Evolutionary conservation across 2,113 vertebrate genomes (phyloP), one percentile per base, ranked within the genome.

Genomic region (Dipodomys spectabilis): DNA sequence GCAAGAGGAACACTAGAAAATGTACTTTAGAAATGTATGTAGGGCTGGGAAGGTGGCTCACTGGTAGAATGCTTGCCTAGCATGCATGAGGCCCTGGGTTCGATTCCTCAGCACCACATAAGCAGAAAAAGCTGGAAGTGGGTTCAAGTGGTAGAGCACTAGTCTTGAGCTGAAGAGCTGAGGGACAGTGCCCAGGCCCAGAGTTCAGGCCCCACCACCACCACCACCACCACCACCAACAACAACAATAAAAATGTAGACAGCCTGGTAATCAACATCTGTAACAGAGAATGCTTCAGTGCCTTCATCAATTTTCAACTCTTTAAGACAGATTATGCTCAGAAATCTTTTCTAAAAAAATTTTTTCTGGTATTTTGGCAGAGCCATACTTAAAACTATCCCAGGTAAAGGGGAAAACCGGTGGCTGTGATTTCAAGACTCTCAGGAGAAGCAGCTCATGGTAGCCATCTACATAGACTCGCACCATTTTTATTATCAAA

Each of bases 401-500:
- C 77, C 69, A 94, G 45, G 8, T 53, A 94, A 86, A 53, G 49
- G 13, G 49, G 11, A 67, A 87, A 91, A 93, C 45, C 16, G 13
- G 73, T 79, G 39, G 9, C 49, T 85, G 60, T 35, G 19, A 22
- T 87, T 92, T 92, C 53, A 82, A 93, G 57, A 74, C 53, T 91
- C 94, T 30, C 30, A 86, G 77, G 69, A 92, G 90, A 73, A 74
- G 15, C 45, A 78, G 30, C 79, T 94, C 7, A 69, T 78, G 20
- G 49, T 92, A 92, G 83, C 69, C 5, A 79, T 39, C 91, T 69
- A 80, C 39, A 39, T 28, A 65, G 67, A 16, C 44, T 30, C 45
- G 65, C 68, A 35, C 69, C 25, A 82, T 81, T 81, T 97, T 97
- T 97, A 97, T 97, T 97, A 95, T 95, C 94, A 97, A 97, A 96